These are phyloP conservation scores for Mayetiola destructor DNA, from an alignment of 2,888 invertebrate species.

Conservation along the genomic window DNA sequence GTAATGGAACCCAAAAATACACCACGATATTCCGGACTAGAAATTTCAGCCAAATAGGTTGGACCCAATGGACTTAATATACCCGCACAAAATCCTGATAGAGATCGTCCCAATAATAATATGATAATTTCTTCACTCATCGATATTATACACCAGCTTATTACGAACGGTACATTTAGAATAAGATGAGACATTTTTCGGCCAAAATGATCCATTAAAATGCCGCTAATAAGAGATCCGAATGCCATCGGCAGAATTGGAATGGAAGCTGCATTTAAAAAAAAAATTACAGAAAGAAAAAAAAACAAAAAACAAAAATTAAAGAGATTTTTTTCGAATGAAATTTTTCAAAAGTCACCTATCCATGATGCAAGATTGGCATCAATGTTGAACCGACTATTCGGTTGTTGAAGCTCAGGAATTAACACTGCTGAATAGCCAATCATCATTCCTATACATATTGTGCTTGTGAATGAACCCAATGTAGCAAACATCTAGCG, in stretches of 20 bases:
- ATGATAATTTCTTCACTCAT: conserved; percentile 37
- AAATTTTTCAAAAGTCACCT: conserved; percentile 29
- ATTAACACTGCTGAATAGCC: conserved; percentile 50
- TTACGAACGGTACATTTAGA: conserved; percentile 40
- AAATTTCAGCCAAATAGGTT: conserved; percentile 45
- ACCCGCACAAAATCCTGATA: conserved; percentile 43
- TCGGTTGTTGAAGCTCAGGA: conserved; percentile 39
- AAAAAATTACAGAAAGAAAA: background rate
- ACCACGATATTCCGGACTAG: conserved; percentile 44
- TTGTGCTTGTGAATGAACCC: conserved; percentile 41
- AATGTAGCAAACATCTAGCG: conserved; percentile 41
- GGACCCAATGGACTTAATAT: conserved; percentile 41
- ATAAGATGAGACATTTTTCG: conserved; percentile 42
- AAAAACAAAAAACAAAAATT: background rate
- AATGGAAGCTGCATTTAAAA: conserved; percentile 41
- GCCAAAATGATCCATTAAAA: conserved; percentile 46
- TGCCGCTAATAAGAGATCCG: conserved; percentile 45
- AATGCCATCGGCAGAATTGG: conserved; percentile 48
- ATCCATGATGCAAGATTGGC: conserved; percentile 45
- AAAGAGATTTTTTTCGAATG: background rate
- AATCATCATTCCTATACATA: conserved; percentile 44
- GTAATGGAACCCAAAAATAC: conserved; percentile 43
- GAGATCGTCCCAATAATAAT: conserved; percentile 41
- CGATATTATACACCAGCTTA: conserved; percentile 46
- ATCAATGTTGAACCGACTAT: conserved; percentile 36